Evolutionary conservation across 2,113 vertebrate species (phyloP), one percentile per base, ranked within the genome.

Genomic region (Excalfactoria chinensis): DNA sequence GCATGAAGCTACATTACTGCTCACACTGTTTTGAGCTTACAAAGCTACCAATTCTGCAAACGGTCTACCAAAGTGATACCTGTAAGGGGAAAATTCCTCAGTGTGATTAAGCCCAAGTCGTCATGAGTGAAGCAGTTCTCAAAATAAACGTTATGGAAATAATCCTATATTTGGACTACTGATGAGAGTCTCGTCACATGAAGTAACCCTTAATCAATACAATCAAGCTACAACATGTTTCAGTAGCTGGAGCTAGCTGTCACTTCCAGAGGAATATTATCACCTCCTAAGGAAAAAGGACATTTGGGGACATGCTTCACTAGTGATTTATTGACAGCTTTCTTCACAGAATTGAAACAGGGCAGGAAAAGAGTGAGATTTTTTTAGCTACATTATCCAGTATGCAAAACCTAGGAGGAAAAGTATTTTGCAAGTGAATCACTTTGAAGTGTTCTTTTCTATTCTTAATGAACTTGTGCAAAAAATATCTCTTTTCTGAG

Each of bases 261-360:
- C 37, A 35, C 74, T 84, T 83, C 64, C 63, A 62, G 60, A 69
- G 79, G 63, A 83, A 79, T 22, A 48, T 70, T 79, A 55, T 94
- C 74, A 85, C 78, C 81, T 83, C 51, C 79, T 80, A 88, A 89
- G 55, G 59, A 95, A 89, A 71, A n/a, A 53, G 71, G 64, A 85
- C 46, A 79, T 87, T 55, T 67, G 55, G 28, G 63, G 55, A 26
- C 53, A 63, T 0, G 7, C 64, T 76, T 85, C 59, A 7, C 53
- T 49, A 64, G 64, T 63, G 82, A 14, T 41, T 86, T 88, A 72
- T 49, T 35, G 37, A 92, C 23, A 75, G 2, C 16, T 75, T 72
- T 83, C 37, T 79, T 25, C 34, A 30, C 44, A 46, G 18, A 79
- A 43, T 28, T 59, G 41, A 72, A 35, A 2, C 8, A 12, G 6